Evolutionary conservation across 2,888 invertebrate genomes (phyloP), one percentile per base, ranked within the genome.

Genomic region (Lasioglossum pauxillum): DNA sequence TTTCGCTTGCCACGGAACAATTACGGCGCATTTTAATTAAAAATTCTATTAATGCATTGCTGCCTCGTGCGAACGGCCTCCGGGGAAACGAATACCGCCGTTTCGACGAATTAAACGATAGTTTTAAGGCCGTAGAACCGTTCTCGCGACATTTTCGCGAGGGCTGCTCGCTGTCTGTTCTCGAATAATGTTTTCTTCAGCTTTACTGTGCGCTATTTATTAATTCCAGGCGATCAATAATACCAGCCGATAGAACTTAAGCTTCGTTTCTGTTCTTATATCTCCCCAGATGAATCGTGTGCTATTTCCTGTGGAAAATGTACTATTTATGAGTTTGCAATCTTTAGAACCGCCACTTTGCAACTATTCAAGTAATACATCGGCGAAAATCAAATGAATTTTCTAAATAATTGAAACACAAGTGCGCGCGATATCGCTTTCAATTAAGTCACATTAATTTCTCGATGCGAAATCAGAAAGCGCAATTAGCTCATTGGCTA

Each of bases 11-110:
- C 87, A 19, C 89, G 31, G 88, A 82, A 91, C 91, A 92, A 94
- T 94, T 93, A 93, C 91, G 85, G 89, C 77, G 92, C 90, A 90
- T 91, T 94, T 94, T 93, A 94, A 94, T 94, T 93, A 94, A 94
- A 94, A 94, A 94, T 93, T 93, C 92, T 92, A 94, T 94, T 94
- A 94, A 94, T 94, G 67, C 67, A 35, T 92, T 91, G 85, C 87
- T 41, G 79, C 67, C 82, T 78, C 76, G 67, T 46, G 75, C 74
- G 67, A 77, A 72, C 79, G 64, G 85, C 84, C 89, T 89, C 85
- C 80, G 27, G 77, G 82, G 89, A 82, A 27, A 81, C 82, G 84
- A 85, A 82, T 79, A 82, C 57, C 81, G 82, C 74, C 82, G 78
- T 86, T 88, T 78, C 85, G 78, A 84, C 80, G 85, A 88, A 90